Evolutionary conservation across 2,797 vertebrate genomes (phyloP).

Genomic region (Momotus momota): DNA sequence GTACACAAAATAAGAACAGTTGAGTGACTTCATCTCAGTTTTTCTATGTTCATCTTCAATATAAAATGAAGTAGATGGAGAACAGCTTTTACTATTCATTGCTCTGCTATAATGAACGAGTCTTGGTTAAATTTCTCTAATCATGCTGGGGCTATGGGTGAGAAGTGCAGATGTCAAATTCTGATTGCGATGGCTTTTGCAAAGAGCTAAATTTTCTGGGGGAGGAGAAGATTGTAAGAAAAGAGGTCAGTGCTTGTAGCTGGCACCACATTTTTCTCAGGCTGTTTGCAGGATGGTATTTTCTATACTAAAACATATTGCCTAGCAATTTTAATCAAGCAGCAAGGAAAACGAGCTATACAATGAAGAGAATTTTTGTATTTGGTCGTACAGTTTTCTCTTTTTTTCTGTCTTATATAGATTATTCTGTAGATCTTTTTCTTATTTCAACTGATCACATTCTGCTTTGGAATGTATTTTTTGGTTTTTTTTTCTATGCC

Average conservation of each 20-base stretch:
- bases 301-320: not conserved
- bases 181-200: slow-evolving; percentile 22
- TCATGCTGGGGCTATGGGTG: not conserved
- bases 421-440: not conserved
- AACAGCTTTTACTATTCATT: not conserved
- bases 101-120: not conserved
- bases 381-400: not conserved
- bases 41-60: not conserved
- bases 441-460: not conserved
- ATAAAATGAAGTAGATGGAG: not conserved
- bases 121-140: slow-evolving; percentile 8
- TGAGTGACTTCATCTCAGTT: not conserved
- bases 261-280: not conserved
- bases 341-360: not conserved
- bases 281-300: not conserved
- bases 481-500: not conserved
- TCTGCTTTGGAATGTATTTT: not conserved
- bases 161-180: slow-evolving; percentile 37
- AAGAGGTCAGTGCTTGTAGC: not conserved
- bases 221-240: not conserved
- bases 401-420: not conserved
- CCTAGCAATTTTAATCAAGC: not conserved
- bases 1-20: not conserved
- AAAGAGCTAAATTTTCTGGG: not conserved
- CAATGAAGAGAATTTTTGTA: not conserved